Evolutionary conservation across 1,140 invertebrate genomes (phyloP).

Genomic region (Temnothorax curvispinosus): DNA sequence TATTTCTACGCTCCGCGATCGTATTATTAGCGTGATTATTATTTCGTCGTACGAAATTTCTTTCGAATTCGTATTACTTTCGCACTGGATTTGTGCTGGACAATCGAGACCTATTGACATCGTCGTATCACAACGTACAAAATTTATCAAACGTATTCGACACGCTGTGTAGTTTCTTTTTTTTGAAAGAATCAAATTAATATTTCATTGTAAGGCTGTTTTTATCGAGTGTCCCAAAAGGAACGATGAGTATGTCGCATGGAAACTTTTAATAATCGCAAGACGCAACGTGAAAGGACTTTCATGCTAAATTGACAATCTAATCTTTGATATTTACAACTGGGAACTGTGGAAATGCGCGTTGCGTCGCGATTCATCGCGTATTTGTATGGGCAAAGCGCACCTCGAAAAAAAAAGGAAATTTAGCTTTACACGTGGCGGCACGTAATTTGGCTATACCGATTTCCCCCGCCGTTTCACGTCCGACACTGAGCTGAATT

Average conservation of each 20-base stretch:
- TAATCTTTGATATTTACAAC: conserved; percentile 48
- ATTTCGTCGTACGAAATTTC: neutral
- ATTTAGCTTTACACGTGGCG: conserved; percentile 72
- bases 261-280: conserved; percentile 14
- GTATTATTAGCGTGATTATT: neutral
- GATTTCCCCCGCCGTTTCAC: conserved; percentile 60
- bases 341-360: conserved; percentile 19
- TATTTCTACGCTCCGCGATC: neutral
- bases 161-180: neutral
- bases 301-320: conserved; percentile 14
- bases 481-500: conserved; percentile 47
- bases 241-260: neutral
- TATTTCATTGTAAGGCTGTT: neutral
- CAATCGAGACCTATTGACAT: neutral
- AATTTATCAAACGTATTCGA: conserved; percentile 2
- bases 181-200: neutral
- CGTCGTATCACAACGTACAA: neutral
- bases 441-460: conserved; percentile 66
- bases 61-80: neutral
- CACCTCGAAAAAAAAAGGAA: conserved; percentile 36
- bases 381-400: conserved; percentile 36
- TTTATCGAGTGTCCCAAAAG: neutral
- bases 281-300: conserved; percentile 22
- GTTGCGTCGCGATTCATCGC: neutral
- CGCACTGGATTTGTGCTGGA: neutral